These are phyloP conservation scores for Pteropus rufus DNA, from an alignment of 2,797 vertebrate species.

Conservation along the genomic window DNA sequence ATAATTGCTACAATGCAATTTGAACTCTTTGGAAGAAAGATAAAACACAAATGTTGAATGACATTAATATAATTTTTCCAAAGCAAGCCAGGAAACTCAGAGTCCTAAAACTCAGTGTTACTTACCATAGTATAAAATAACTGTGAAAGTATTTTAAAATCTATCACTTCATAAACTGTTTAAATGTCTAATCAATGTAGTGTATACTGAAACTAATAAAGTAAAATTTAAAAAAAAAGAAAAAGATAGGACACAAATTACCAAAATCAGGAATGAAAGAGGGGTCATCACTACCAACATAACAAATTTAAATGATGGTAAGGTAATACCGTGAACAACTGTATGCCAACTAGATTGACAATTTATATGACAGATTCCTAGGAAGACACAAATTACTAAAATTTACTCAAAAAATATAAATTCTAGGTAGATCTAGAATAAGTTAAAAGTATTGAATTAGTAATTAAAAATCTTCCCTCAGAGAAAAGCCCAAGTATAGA, in stretches of 20 bases:
- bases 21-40: constrained; percentile 14
- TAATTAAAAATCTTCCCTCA: not conserved
- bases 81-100: constrained; percentile 1
- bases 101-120: not conserved
- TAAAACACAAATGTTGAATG: constrained; percentile 13
- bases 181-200: too few species aligned
- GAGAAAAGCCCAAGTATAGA: not conserved
- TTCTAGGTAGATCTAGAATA: not conserved
- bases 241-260: not conserved
- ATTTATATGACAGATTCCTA: not conserved
- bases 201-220: too few species aligned
- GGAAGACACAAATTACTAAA: not conserved
- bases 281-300: not conserved
- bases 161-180: not conserved
- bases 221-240: too few species aligned
- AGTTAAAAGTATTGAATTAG: not conserved
- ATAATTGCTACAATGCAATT: constrained; percentile 23
- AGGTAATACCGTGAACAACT: not conserved
- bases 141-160: not conserved
- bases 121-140: not conserved
- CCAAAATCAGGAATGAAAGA: not conserved
- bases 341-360: not conserved
- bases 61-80: not conserved
- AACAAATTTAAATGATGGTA: not conserved
- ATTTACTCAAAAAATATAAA: not conserved